Conservation (phyloP, 2,113 vertebrate genomes). For the Hippoglossus stenolepis region DNA sequence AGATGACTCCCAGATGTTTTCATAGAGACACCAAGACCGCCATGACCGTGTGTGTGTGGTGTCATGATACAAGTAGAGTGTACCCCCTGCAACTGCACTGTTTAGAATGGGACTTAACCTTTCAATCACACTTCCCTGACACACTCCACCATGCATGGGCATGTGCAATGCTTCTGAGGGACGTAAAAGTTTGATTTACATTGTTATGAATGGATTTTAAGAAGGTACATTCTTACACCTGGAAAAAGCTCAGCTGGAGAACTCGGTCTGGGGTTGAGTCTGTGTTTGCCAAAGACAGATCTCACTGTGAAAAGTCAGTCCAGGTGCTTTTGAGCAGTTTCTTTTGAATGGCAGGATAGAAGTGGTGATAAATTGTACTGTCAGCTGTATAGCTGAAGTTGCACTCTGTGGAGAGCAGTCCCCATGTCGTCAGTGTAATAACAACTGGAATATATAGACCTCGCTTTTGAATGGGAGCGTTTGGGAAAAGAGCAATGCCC, state of each 20-base stretch:
- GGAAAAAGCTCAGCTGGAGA: conserved; percentile 42
- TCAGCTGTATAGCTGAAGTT: conserved; percentile 49
- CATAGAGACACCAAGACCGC: conserved; percentile 32
- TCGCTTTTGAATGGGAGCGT: conserved; percentile 58
- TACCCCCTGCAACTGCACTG: conserved; percentile 21
- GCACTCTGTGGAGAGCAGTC: conserved; percentile 39
- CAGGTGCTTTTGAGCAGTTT: conserved; percentile 15
- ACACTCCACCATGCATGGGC: conserved; percentile 34
- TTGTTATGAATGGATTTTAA: conserved; percentile 44
- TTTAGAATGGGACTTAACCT: conserved; percentile 43
- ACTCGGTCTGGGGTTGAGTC: conserved; percentile 36
- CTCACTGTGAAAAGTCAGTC: conserved; percentile 8
- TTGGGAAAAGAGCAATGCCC: conserved; percentile 49
- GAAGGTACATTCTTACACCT: conserved; percentile 52
- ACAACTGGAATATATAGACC: conserved; percentile 59
- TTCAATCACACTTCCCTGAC: conserved; percentile 28
- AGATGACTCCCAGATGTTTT: conserved; percentile 74
- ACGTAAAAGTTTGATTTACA: conserved; percentile 62
- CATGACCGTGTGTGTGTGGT: conserved; percentile 12
- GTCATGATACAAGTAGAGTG: background rate
- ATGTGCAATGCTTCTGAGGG: conserved; percentile 5
- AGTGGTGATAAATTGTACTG: conserved; percentile 48
- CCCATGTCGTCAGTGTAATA: conserved; percentile 53
- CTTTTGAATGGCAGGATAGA: conserved; percentile 36
- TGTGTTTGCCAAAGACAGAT: conserved; percentile 26